These are phyloP conservation scores for Montipora foliosa DNA, from an alignment of 64 coral and sea anemone genomes.

Conservation along the genomic window DNA sequence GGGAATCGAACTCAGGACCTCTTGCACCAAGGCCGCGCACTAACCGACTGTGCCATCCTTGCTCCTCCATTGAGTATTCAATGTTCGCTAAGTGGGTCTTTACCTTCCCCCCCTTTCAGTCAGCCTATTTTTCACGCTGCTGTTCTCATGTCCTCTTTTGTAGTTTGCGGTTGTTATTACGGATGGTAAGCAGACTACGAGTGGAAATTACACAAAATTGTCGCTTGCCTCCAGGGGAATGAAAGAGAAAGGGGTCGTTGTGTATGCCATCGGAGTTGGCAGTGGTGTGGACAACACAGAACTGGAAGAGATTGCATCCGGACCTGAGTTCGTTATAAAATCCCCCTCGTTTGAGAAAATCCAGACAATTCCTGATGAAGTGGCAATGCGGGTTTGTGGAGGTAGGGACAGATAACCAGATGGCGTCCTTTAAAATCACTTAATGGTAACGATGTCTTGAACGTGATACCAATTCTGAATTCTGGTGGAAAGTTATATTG, in stretches of 20 bases:
- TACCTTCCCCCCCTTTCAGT: no score
- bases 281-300: not conserved
- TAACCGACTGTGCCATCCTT: no score
- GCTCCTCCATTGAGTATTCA: no score
- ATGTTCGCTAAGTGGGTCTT: no score
- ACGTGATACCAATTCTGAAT: no score
- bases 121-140: not conserved
- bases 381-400: not conserved
- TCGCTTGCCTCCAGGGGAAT: not conserved
- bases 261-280: not conserved
- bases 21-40: no score
- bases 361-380: not conserved
- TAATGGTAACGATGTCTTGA: no score
- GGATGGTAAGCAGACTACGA: not conserved
- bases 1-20: no score
- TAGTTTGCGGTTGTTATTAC: not conserved
- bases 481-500: not conserved
- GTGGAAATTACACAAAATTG: not conserved
- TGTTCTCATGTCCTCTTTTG: not conserved
- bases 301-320: slow-evolving; percentile 1
- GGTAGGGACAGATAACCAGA: not conserved
- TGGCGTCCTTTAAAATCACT: not conserved
- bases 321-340: not conserved
- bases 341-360: not conserved
- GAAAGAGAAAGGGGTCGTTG: not conserved